Percentiles rank a stretch among this genome's conserved stretches.
Evolutionary conservation across 2,797 vertebrate species (phyloP).

Genomic region (Anas georgica): DNA sequence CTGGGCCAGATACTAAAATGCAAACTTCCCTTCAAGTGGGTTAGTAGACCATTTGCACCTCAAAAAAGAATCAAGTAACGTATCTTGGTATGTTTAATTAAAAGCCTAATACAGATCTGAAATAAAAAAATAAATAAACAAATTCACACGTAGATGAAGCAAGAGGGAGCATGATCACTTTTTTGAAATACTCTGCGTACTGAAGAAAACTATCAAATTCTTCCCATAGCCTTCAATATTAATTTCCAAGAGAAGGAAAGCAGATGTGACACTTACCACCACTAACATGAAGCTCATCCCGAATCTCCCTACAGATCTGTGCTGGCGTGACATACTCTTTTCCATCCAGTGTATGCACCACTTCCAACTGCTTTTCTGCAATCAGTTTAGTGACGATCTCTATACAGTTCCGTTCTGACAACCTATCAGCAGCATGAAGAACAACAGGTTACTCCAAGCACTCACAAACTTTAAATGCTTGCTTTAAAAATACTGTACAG

Average conservation of each 20-base stretch:
- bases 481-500: neutral
- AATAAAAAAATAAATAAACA: neutral
- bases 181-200: neutral
- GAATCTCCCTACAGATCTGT: conserved; percentile 91
- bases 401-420: conserved; percentile 96
- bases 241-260: neutral
- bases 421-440: conserved; percentile 69
- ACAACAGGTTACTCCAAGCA: neutral
- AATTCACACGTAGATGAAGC: neutral
- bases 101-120: neutral
- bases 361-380: conserved; percentile 91
- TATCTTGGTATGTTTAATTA: neutral
- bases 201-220: neutral
- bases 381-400: conserved; percentile 93
- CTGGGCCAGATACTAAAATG: neutral
- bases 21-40: neutral
- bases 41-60: neutral
- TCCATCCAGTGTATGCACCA: conserved; percentile 94
- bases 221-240: neutral
- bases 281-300: conserved; percentile 89
- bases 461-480: neutral
- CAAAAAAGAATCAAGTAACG: neutral
- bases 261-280: conserved; percentile 81
- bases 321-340: conserved; percentile 95
- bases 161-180: neutral